Base-by-base conservation (phyloP, 2,797 vertebrate species). In the Hypotaenidia okinawae region DNA sequence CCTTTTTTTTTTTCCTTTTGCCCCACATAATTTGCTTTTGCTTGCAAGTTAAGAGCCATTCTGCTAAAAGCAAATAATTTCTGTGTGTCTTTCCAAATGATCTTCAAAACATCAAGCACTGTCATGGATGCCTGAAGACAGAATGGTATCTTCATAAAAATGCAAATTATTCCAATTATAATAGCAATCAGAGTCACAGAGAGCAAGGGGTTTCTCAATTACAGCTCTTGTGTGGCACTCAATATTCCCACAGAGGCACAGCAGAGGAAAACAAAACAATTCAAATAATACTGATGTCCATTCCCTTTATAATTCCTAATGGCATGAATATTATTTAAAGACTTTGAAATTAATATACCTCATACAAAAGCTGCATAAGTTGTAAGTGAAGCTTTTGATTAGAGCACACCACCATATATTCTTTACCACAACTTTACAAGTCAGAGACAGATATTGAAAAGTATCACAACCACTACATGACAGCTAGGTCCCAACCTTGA, bases 91-190 rank as follows among this genome's bases (percentile, higher is more conserved):
- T 96, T 92, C 35, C 35, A 93, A 89, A 95, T 43, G 35, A 90
- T 82, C 85, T 94, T 93, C 77, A 90, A 72, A 93, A 87, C 64
- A 82, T 68, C 89, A 89, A 94, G 74, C 39, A 89, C 61, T 95
- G 75, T 84, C 92, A 85, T 84, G 70, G 83, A 66, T 77, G 95
- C 94, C 85, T 87, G 89, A 84, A 93, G 91, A 94, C 77, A 95
- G 85, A 94, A 94, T 75, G 52, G n/a, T 73, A 74, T 91, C 79
- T 95, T 85, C 72, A 92, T 96, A 94, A 94, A 94, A 96, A 83
- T 92, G 78, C 62, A 93, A 94, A 93, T 93, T 93, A 91, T 96
- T 86, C 75, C 72, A 91, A 85, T 96, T 87, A 85, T 93, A 89
- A 84, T 35, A 96, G 69, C 78, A 94, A 90, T 93, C 89, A 92